A percentile compares a stretch with the other conserved stretches of the same genome.
Conservation (phyloP, 2,888 invertebrate species). For the Pammene fasciana region DNA sequence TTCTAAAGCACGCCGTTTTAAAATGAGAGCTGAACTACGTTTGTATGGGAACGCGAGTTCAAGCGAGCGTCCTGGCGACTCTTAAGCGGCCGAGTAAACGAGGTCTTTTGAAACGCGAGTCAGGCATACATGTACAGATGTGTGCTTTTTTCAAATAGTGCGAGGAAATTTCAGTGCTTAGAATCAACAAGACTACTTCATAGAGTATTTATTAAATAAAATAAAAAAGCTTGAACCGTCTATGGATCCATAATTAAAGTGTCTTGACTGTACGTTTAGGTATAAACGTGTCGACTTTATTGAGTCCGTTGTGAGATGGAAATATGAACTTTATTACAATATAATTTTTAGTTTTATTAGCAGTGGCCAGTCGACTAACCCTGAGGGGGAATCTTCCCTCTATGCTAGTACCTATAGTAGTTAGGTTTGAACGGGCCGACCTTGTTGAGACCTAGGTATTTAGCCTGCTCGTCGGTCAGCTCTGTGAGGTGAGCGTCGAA, state of each 20-base stretch:
- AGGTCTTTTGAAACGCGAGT: not conserved
- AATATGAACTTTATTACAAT: too few species aligned
- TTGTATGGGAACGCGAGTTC: too few species aligned
- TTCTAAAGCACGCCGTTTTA: too few species aligned
- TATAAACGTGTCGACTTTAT: too few species aligned
- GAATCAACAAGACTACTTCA: not conserved
- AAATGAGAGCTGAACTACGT: too few species aligned
- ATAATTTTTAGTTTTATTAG: too few species aligned
- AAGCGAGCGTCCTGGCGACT: too few species aligned
- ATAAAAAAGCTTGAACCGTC: too few species aligned
- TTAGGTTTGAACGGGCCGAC: slow-evolving; percentile 99
- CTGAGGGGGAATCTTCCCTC: slow-evolving; percentile 20
- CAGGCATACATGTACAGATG: not conserved
- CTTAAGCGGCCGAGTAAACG: not conserved
- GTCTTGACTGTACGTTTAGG: too few species aligned
- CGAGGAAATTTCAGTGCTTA: not conserved
- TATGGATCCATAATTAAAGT: too few species aligned
- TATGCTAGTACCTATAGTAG: slow-evolving; percentile 92
- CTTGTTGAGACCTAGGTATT: slow-evolving; percentile 98
- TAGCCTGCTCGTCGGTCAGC: slow-evolving; percentile 97
- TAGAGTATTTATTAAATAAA: too few species aligned
- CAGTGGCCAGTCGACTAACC: not conserved
- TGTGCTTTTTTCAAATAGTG: slow-evolving; percentile 2
- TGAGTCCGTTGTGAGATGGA: too few species aligned
- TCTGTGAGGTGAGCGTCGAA: slow-evolving; percentile 99